Percentiles rank a stretch among this genome's conserved stretches.
Conservation (phyloP, 2,113 vertebrate genomes). For the Erpornis zantholeuca region DNA sequence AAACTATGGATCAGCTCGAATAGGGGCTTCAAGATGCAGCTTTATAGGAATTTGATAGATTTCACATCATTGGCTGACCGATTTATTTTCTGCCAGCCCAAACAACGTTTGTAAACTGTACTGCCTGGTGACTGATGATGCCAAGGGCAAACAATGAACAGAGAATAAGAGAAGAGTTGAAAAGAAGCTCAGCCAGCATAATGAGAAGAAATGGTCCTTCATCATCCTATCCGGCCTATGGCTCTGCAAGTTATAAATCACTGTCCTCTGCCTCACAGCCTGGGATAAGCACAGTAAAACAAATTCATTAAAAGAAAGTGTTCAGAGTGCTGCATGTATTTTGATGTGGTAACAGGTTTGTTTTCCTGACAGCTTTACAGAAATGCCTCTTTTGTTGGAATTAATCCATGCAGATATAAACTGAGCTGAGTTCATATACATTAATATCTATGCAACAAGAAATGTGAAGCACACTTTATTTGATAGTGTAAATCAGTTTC, state of each 20-base stretch:
- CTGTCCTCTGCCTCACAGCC: neutral
- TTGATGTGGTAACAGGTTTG: neutral
- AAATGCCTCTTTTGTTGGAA: neutral
- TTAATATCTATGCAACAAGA: neutral
- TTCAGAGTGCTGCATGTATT: neutral
- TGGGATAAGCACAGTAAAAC: neutral
- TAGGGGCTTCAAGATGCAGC: constrained; percentile 7
- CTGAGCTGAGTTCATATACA: neutral
- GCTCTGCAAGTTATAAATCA: constrained; percentile 16
- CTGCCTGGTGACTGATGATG: constrained; percentile 53
- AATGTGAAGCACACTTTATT: neutral
- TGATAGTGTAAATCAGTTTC: neutral
- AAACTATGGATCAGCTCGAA: neutral
- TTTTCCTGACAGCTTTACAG: constrained; percentile 9
- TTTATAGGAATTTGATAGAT: constrained; percentile 58
- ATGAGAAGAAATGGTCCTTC: neutral
- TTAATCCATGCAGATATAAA: neutral
- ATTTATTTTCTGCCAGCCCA: constrained; percentile 33
- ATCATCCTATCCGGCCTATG: constrained; percentile 19
- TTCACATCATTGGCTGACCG: constrained; percentile 4
- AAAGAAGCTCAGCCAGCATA: constrained; percentile 7
- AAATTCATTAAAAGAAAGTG: constrained; percentile 35
- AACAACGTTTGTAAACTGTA: constrained; percentile 55
- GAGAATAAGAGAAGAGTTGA: constrained; percentile 32
- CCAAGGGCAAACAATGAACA: constrained; percentile 49